Conservation (phyloP, 2,888 invertebrate species). For the Acrobasis repandana region DNA sequence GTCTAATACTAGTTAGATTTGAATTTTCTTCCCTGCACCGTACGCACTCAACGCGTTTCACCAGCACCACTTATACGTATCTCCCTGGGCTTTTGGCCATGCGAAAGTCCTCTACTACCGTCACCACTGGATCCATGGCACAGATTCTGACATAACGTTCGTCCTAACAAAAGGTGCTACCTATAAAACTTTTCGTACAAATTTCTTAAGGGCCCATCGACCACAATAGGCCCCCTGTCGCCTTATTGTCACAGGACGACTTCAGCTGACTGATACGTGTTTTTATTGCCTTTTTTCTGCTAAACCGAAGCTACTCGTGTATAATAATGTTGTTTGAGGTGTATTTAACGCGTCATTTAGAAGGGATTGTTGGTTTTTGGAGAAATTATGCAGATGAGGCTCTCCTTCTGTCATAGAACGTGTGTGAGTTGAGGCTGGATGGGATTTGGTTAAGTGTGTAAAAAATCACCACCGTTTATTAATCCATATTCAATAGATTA, state of each 20-base stretch:
- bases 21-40: too few species aligned
- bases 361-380: constrained; percentile 66
- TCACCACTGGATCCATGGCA: constrained; percentile 35
- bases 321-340: constrained; percentile 72
- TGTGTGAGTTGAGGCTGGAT: not conserved
- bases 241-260: constrained; percentile 55
- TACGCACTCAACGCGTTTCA: too few species aligned
- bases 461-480: not conserved
- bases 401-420: constrained; percentile 38
- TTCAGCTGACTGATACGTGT: constrained; percentile 61
- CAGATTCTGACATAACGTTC: constrained; percentile 19
- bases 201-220: constrained; percentile 72
- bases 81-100: too few species aligned
- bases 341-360: constrained; percentile 74
- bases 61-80: too few species aligned
- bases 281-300: constrained; percentile 16
- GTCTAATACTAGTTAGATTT: too few species aligned
- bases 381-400: constrained; percentile 66
- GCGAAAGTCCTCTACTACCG: too few species aligned
- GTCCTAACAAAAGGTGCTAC: constrained; percentile 50
- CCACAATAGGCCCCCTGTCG: constrained; percentile 65
- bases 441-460: not conserved
- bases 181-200: constrained; percentile 70
- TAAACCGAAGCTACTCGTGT: constrained; percentile 51
- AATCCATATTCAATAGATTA: too few species aligned